phyloP scores from a whole-genome alignment of 2,888 invertebrate species.

The Taphrorychus bicolor region DNA sequence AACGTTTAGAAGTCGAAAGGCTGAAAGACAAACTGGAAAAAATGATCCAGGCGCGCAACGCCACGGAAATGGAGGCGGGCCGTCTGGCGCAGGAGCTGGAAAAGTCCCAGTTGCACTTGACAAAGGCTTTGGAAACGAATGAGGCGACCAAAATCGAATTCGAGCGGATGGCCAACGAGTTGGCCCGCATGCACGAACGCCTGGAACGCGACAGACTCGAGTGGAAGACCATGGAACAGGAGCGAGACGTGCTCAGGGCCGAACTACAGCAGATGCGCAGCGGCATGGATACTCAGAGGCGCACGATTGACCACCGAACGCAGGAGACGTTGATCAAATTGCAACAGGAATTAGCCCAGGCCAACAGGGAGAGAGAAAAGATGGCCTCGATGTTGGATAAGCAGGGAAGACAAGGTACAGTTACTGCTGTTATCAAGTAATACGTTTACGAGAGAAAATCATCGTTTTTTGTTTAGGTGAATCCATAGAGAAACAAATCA shows the following conservation, averaged over 20 bases:
- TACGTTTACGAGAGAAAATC: background rate
- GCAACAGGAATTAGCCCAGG: conserved; percentile 76
- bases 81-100: conserved; percentile 84
- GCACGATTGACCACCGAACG: conserved; percentile 71
- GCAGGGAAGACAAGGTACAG: conserved; percentile 69
- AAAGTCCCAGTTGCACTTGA: conserved; percentile 83
- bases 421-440: background rate
- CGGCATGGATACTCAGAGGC: conserved; percentile 70
- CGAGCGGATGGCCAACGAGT: conserved; percentile 82
- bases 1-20: conserved; percentile 81
- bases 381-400: conserved; percentile 80
- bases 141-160: conserved; percentile 85
- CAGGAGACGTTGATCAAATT: conserved; percentile 76
- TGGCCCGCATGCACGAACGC: conserved; percentile 81
- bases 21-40: conserved; percentile 87
- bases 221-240: conserved; percentile 75
- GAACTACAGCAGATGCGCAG: conserved; percentile 73
- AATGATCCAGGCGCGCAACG: conserved; percentile 80
- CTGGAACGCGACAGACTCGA: conserved; percentile 76
- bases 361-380: conserved; percentile 77
- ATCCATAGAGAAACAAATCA: conserved; percentile 84
- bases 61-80: conserved; percentile 85
- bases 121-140: conserved; percentile 83
- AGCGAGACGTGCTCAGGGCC: conserved; percentile 74
- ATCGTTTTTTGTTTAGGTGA: conserved; percentile 65